These are phyloP conservation scores for Amiota mariae DNA, from an alignment of 2,888 invertebrate genomes.

Conservation along the genomic window DNA sequence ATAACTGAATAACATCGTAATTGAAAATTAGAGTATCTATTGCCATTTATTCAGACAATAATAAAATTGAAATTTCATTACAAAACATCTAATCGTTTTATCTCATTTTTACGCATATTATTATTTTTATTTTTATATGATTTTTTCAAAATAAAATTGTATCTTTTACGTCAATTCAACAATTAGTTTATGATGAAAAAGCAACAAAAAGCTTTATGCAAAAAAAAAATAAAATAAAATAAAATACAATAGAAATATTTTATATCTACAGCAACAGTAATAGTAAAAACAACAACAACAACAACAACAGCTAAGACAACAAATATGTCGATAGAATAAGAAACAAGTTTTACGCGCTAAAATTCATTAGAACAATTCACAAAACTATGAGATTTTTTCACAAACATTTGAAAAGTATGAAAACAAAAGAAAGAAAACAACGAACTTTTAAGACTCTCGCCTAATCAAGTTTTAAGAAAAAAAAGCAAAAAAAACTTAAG, in stretches of 20 bases:
- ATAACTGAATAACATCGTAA: too few species aligned
- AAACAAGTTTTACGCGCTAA: constrained; percentile 57
- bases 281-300: constrained; percentile 44
- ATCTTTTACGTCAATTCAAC: too few species aligned
- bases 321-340: constrained; percentile 49
- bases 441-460: background rate
- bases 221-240: background rate
- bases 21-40: too few species aligned
- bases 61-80: too few species aligned
- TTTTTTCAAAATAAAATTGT: background rate
- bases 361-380: constrained; percentile 66
- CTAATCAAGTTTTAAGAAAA: constrained; percentile 56
- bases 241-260: constrained; percentile 36
- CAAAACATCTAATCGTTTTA: too few species aligned
- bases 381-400: constrained; percentile 30
- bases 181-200: background rate
- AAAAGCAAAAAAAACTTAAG: constrained; percentile 47
- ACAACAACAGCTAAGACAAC: constrained; percentile 34
- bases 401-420: background rate
- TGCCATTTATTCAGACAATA: too few species aligned
- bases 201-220: background rate
- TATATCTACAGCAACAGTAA: constrained; percentile 56
- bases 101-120: too few species aligned
- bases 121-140: background rate
- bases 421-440: background rate